These are phyloP conservation scores for Tokudaia tokunoshimensis DNA, from an alignment of 2,797 vertebrate species.

Conservation along the genomic window DNA sequence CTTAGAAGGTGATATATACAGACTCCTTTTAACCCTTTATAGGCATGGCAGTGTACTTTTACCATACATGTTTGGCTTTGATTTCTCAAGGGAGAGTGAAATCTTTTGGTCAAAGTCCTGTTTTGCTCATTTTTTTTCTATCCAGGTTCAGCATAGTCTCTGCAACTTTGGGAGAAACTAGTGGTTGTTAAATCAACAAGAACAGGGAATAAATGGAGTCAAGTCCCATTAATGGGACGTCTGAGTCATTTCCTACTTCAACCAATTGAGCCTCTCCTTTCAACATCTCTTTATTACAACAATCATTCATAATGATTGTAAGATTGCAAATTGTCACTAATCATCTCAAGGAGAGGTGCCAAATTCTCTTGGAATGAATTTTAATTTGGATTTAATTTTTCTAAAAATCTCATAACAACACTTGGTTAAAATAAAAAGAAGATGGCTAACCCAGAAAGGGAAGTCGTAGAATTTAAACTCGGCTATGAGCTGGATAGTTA, in stretches of 20 bases:
- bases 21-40: background rate
- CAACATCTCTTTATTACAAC: constrained; percentile 54
- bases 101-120: background rate
- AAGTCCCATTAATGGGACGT: background rate
- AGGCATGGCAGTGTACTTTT: background rate
- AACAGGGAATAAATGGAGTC: background rate
- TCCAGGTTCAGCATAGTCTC: background rate
- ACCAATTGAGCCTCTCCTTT: constrained; percentile 8
- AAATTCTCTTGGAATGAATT: constrained; percentile 71
- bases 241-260: constrained; percentile 57
- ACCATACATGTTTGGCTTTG: background rate
- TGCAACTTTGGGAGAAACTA: background rate
- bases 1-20: background rate
- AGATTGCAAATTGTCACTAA: constrained; percentile 67
- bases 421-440: constrained; percentile 48
- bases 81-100: background rate
- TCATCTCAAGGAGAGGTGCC: constrained; percentile 63
- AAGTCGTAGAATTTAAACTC: constrained; percentile 63
- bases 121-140: background rate
- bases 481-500: constrained; percentile 14
- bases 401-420: constrained; percentile 67
- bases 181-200: background rate
- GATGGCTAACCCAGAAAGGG: constrained; percentile 56
- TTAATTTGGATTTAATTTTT: constrained; percentile 75
- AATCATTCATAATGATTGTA: constrained; percentile 64